A percentile compares a stretch with the other conserved stretches of the same genome.
Evolutionary conservation across 2,113 vertebrate species (phyloP).

Genomic region (Telmatochromis sp.): DNA sequence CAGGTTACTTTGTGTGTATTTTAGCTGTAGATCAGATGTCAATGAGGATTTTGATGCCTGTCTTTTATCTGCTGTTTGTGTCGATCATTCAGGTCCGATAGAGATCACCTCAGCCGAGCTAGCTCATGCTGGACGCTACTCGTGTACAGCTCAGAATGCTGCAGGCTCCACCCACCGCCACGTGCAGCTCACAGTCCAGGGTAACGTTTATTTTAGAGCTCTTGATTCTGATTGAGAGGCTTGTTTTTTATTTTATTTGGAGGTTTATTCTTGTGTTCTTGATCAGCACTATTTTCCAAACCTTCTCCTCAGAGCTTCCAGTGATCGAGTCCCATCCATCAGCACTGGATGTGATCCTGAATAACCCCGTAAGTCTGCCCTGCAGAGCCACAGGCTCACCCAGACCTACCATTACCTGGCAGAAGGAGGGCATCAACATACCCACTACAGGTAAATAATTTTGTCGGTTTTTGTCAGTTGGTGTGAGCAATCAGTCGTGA

Average conservation of each 20-base stretch:
- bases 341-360: conserved; percentile 81
- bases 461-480: background rate
- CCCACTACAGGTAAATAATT: conserved; percentile 73
- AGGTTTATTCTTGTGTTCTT: background rate
- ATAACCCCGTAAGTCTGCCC: conserved; percentile 81
- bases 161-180: conserved; percentile 85
- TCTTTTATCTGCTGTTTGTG: background rate
- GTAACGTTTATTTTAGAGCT: conserved; percentile 51
- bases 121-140: conserved; percentile 81
- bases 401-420: conserved; percentile 85
- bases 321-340: conserved; percentile 79
- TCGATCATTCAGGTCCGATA: conserved; percentile 73
- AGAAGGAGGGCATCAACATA: conserved; percentile 92
- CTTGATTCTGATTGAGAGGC: background rate
- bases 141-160: conserved; percentile 78
- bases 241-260: background rate
- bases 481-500: background rate
- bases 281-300: background rate
- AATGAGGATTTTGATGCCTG: fast-evolving
- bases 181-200: conserved; percentile 81
- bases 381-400: conserved; percentile 85
- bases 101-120: conserved; percentile 80
- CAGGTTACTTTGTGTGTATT: background rate
- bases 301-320: conserved; percentile 75
- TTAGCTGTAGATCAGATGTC: background rate